Percentiles rank a stretch among this genome's conserved stretches.
Conservation (phyloP, 2,888 invertebrate genomes). For the Agrotis segetum region DNA sequence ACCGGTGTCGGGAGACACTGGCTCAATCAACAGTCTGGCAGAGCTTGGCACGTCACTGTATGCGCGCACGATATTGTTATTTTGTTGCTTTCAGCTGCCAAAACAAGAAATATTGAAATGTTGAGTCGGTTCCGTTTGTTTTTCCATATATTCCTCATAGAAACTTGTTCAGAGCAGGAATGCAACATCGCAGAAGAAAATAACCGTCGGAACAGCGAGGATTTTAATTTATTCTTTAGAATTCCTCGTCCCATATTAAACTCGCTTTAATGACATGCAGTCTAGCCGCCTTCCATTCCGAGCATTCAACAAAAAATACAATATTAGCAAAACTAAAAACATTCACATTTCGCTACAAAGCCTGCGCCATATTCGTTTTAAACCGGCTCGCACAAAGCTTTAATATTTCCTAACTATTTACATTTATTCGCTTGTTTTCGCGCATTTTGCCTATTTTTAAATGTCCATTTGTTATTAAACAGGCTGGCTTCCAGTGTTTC, state of each 20-base stretch:
- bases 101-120: background rate
- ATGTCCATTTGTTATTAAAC: conserved; percentile 65
- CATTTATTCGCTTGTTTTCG: conserved; percentile 61
- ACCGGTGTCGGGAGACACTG: background rate
- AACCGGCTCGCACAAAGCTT: conserved; percentile 49
- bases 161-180: conserved; percentile 18
- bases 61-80: conserved; percentile 2
- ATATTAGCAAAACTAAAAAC: conserved; percentile 53
- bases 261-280: conserved; percentile 27
- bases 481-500: conserved; percentile 46
- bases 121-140: too few relatives aligned
- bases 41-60: background rate
- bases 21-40: conserved; percentile 37
- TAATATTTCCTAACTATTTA: conserved; percentile 60
- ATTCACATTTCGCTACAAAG: conserved; percentile 51
- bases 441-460: conserved; percentile 61
- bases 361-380: conserved; percentile 35
- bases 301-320: conserved; percentile 49
- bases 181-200: background rate
- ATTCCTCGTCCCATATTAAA: conserved; percentile 23
- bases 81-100: background rate
- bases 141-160: background rate
- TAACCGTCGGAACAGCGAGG: conserved; percentile 10
- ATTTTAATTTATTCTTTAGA: conserved; percentile 48
- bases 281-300: conserved; percentile 14